A percentile compares a stretch with the other conserved stretches of the same genome.
These are phyloP conservation scores for Nematostella vectensis DNA, from an alignment of 92 coral and sea anemone genomes.

Conservation along the genomic window DNA sequence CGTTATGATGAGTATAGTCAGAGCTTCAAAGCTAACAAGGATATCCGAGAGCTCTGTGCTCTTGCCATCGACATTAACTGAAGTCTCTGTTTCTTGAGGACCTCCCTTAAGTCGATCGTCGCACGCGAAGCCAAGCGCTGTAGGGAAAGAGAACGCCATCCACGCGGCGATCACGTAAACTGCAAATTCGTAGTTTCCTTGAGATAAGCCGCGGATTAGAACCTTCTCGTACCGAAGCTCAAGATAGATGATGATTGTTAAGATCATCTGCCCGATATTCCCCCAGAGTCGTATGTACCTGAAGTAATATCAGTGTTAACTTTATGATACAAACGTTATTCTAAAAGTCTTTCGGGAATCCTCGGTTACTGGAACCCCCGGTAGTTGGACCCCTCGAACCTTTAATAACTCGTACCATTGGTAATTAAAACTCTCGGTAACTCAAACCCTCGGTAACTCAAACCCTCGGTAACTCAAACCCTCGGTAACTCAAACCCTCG, in stretches of 20 bases:
- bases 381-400: no score
- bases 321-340: no score
- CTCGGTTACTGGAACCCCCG: no score
- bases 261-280: slow-evolving; percentile 40
- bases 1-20: slow-evolving; percentile 41
- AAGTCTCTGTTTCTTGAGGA: not conserved
- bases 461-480: no score
- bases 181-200: slow-evolving; percentile 47
- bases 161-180: slow-evolving; percentile 30
- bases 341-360: no score
- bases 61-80: not conserved
- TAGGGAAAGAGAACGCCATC: slow-evolving; percentile 39
- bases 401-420: no score
- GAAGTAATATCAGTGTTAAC: no score
- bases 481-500: no score
- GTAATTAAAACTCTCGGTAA: no score
- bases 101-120: slow-evolving; percentile 15
- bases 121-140: slow-evolving; percentile 42
- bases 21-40: slow-evolving; percentile 26
- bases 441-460: no score
- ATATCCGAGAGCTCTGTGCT: slow-evolving; percentile 14
- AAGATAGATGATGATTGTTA: slow-evolving; percentile 26
- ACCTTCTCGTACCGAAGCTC: slow-evolving; percentile 37
- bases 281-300: slow-evolving; percentile 61
- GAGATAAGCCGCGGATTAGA: slow-evolving; percentile 30